phyloP scores from a whole-genome alignment of 2,888 invertebrate species.

The Tenodera sinensis region DNA sequence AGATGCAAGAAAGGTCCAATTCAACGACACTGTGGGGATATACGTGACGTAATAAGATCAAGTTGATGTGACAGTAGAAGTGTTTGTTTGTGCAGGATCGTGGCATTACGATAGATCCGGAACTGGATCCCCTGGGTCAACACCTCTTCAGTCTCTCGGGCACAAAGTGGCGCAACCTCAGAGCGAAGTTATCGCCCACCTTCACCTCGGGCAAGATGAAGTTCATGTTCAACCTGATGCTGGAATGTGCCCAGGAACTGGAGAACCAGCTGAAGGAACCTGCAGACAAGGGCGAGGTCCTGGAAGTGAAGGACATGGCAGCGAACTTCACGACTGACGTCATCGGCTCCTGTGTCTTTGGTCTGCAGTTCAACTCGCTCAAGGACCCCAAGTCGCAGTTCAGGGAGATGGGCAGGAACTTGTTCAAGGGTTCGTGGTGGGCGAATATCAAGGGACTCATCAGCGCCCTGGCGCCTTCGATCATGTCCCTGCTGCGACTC shows the following conservation, averaged over 20 bases:
- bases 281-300: background rate
- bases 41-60: too few species aligned
- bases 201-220: slow-evolving; percentile 42
- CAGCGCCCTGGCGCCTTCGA: slow-evolving; percentile 21
- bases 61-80: too few species aligned
- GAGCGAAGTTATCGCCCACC: slow-evolving; percentile 37
- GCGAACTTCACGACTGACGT: slow-evolving; percentile 31
- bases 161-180: slow-evolving; percentile 39
- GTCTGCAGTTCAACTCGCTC: slow-evolving; percentile 29
- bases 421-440: background rate
- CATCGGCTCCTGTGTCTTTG: slow-evolving; percentile 32
- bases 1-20: too few species aligned
- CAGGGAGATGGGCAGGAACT: slow-evolving; percentile 28
- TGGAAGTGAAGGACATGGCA: slow-evolving; percentile 28
- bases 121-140: slow-evolving; percentile 24
- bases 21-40: too few species aligned
- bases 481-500: slow-evolving; percentile 4
- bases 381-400: slow-evolving; percentile 30
- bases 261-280: slow-evolving; percentile 1
- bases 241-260: slow-evolving; percentile 28
- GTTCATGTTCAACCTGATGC: slow-evolving; percentile 35
- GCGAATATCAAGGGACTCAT: slow-evolving; percentile 19
- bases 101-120: too few species aligned
- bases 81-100: too few species aligned
- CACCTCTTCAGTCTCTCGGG: slow-evolving; percentile 30